Base-by-base conservation (phyloP, 2,797 vertebrate genomes). In the Clamator glandarius region DNA sequence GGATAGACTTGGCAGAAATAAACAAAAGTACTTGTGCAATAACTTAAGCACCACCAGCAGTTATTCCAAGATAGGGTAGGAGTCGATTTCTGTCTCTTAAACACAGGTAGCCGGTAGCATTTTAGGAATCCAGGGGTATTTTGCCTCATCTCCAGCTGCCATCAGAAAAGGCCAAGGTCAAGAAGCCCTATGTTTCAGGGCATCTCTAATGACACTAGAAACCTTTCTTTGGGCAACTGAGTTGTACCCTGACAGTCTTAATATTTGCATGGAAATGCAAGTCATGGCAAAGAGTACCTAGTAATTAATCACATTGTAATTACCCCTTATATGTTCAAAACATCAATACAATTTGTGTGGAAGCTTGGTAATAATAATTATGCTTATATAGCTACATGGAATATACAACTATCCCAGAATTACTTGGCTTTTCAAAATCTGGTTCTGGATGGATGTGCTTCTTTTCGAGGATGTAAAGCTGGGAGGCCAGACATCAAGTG, bases 1-100 rank as follows among this genome's bases (percentile, higher is more conserved):
- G 54, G 23, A 61, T 35, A 82, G 54, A 42, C 15, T 41, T 10
- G 29, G 39, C 35, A 77, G 39, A 79, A 82, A 74, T 33, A 85
- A 87, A 57, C 12, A 15, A 87, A 67, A 21, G 51, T 59, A 80
- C 59, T 33, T 87, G 23, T 63, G 25, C 63, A 83, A 36, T 39
- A 36, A 62, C 24, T 28, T 57, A 41, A 21, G 31, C 20, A 68
- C 21, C 70, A 74, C 28, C 2, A 46, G 59, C 28, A 62, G 39
- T 41, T 69, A 63, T 36, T 90, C 67, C n/a, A 87, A 20, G 0
- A 0, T 8, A 62, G 1, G 2, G 41, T 29, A 25, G 46, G 51
- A 79, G 33, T 44, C 48, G 33, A 67, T 15, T 58, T 66, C 15
- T 33, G 39, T 46, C 8, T n/a, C 48, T 84, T 82, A 84, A 62